Conservation (phyloP, 2,888 invertebrate genomes). For the Caenorhabditis sp. region DNA sequence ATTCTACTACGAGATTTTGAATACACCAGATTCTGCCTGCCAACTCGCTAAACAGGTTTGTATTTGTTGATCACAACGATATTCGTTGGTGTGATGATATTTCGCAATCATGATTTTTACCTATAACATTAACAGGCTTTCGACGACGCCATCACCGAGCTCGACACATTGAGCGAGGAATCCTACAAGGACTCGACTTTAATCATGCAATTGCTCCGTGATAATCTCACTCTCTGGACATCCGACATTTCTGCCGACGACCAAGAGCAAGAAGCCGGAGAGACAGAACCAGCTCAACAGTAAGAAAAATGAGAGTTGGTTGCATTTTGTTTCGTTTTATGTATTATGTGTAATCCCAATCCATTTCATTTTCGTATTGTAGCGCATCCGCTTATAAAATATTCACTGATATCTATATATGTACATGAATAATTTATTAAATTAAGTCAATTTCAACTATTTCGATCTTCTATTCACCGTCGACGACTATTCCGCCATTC, state of each 20-base stretch:
- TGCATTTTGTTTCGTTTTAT: slow-evolving; percentile 1
- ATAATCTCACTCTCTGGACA: slow-evolving; percentile 56
- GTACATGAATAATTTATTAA: slow-evolving; percentile 45
- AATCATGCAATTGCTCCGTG: slow-evolving; percentile 93
- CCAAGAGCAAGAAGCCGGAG: slow-evolving; percentile 18
- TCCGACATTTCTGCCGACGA: slow-evolving; percentile 28
- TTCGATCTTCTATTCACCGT: neutral
- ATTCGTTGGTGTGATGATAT: no score
- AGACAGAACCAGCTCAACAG: slow-evolving; percentile 7
- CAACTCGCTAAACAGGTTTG: slow-evolving; percentile 96
- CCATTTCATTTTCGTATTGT: slow-evolving; percentile 17
- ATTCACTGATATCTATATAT: slow-evolving; percentile 1
- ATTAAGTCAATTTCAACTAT: slow-evolving; percentile 1
- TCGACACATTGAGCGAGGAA: slow-evolving; percentile 99
- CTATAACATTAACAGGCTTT: slow-evolving; percentile 81
- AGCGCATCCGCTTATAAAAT: slow-evolving; percentile 15
- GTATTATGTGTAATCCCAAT: slow-evolving; percentile 1
- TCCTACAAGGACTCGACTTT: slow-evolving; percentile 99
- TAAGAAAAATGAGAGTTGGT: neutral
- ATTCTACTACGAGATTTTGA: slow-evolving; percentile 99
- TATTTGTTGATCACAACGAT: neutral
- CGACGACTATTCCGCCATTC: slow-evolving; percentile 4
- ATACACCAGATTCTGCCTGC: slow-evolving; percentile 97
- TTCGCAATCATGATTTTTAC: no score
- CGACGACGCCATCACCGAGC: slow-evolving; percentile 99